Evolutionary conservation across 2,888 invertebrate species (phyloP), one percentile per base, ranked within the genome.

Genomic region (Artemia sinica): DNA sequence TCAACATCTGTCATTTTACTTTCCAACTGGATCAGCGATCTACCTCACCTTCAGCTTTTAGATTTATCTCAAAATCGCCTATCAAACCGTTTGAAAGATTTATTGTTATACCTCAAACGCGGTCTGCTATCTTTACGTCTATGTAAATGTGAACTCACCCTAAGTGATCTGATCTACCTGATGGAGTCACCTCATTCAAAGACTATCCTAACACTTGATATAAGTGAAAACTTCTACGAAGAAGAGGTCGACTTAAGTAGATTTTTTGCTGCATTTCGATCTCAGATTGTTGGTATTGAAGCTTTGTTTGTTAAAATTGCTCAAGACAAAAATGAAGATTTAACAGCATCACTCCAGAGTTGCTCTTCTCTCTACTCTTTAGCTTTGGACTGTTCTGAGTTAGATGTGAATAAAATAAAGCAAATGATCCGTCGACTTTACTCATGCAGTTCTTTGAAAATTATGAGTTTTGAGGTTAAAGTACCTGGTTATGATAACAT

Each of bases 221-320:
- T 58, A 14, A 58, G 58, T 58, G 58, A 58, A 18, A 58, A 58
- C 18, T 58, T 14, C 8, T 58, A 14, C 18, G 58, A 58, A 18
- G 58, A 58, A 14, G 18, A 58, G 58, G 18, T 58, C n/a, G n/a
- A n/a, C 58, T 14, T 58, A 18, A 18, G 18, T 14, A 18, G 18
- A 8, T 58, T 58, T 58, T 58, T 58, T 14, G 8, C 6, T 14
- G 58, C 18, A 8, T 58, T 58, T 14, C n/a, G 58, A 14, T 58
- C 58, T n/a, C 58, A 58, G 58, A 18, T 14, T n/a, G 18, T 58
- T 58, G 58, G n/a, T n/a, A 58, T 58, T 58, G 58, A 58, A 58
- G 58, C 58, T 7, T n/a, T 14, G 18, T n/a, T 14, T 14, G n/a
- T n/a, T 58, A 18, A 18, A 18, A 58, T 58, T 58, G 58, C n/a